These are phyloP conservation scores for Drosophila mayaguana DNA, from an alignment of 2,888 invertebrate genomes.

Conservation along the genomic window DNA sequence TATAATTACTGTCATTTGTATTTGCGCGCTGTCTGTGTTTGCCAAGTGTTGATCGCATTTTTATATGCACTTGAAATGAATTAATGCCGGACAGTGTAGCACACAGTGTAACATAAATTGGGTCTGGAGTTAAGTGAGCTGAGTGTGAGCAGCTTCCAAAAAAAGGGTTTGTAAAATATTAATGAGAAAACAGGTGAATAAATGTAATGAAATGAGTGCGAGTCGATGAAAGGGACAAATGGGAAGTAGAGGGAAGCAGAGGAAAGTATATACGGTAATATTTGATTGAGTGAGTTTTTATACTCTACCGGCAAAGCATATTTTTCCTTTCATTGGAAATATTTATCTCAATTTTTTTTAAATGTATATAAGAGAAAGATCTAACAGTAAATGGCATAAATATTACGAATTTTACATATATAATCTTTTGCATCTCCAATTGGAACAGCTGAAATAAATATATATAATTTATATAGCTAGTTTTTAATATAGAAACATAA, in stretches of 20 bases:
- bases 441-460: too few species aligned
- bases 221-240: not conserved
- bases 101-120: not conserved
- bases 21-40: conserved; percentile 67
- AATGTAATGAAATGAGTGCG: not conserved
- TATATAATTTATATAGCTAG: too few species aligned
- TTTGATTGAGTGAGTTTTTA: not conserved
- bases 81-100: conserved; percentile 17
- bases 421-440: too few species aligned
- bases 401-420: too few species aligned
- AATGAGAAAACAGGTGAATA: conserved; percentile 1
- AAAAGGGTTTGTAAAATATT: not conserved
- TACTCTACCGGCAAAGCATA: too few species aligned
- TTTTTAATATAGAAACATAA: too few species aligned
- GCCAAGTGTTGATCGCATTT: conserved; percentile 57
- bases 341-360: too few species aligned
- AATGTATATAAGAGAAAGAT: too few species aligned
- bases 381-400: too few species aligned
- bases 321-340: too few species aligned
- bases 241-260: too few species aligned
- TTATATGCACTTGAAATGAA: conserved; percentile 37
- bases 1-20: conserved; percentile 53
- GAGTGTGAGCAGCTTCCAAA: not conserved
- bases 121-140: not conserved
- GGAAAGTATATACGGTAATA: not conserved